phyloP scores from a whole-genome alignment of 2,113 vertebrate species.

The Sinocyclocheilus maitianheensis region DNA sequence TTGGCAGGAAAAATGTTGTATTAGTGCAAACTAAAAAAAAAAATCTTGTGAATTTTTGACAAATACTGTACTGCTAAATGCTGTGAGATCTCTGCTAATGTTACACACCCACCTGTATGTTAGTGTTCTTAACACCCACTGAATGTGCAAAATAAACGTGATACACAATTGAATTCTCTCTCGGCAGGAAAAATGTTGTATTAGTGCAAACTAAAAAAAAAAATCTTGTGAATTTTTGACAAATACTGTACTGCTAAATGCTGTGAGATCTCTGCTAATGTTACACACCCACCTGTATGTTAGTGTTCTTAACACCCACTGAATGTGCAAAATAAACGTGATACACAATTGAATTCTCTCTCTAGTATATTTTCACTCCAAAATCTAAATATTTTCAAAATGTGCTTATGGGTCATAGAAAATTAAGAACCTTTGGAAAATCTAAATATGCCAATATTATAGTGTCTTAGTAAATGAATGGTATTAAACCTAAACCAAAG shows the following conservation, averaged over 20 bases:
- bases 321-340: conserved; percentile 86
- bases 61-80: conserved; percentile 70
- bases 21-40: conserved; percentile 36
- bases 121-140: conserved; percentile 82
- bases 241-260: conserved; percentile 70
- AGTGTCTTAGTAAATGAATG: background rate
- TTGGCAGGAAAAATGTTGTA: conserved; percentile 31
- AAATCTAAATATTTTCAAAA: background rate
- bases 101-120: conserved; percentile 84
- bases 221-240: conserved; percentile 65
- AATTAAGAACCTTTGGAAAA: background rate
- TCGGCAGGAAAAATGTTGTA: conserved; percentile 48
- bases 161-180: conserved; percentile 67
- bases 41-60: conserved; percentile 66
- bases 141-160: conserved; percentile 86
- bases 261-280: conserved; percentile 73
- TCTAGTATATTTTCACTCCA: background rate
- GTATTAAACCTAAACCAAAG: background rate
- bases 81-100: conserved; percentile 73
- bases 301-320: conserved; percentile 82
- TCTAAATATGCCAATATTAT: background rate
- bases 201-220: conserved; percentile 41
- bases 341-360: conserved; percentile 67
- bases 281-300: conserved; percentile 84
- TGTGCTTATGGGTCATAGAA: background rate